Conservation (phyloP, 2,888 invertebrate species). For the Byasa hedistus region DNA sequence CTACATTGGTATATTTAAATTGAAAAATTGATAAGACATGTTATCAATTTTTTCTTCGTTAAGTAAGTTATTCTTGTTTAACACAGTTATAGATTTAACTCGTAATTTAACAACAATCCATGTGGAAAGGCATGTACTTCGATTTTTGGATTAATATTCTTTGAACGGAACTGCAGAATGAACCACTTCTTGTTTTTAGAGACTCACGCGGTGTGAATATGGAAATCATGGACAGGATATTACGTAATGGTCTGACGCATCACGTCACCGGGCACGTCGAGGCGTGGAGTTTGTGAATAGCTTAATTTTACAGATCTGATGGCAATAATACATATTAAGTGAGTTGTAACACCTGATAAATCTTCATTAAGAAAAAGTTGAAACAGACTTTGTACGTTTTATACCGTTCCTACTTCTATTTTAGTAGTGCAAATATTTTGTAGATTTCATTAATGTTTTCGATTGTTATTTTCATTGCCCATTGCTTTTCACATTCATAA, state of each 20-base stretch:
- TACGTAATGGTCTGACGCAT: conserved; percentile 40
- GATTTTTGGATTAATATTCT: neutral
- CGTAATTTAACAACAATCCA: neutral
- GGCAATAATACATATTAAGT: conserved; percentile 5
- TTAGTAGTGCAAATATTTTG: too few species aligned
- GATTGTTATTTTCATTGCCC: too few species aligned
- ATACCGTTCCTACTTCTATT: too few species aligned
- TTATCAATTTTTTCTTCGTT: too few species aligned
- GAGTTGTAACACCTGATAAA: neutral
- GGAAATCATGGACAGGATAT: conserved; percentile 42
- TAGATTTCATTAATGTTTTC: too few species aligned
- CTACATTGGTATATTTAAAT: too few species aligned
- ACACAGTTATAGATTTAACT: neutral
- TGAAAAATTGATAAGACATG: too few species aligned
- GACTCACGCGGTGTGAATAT: conserved; percentile 25
- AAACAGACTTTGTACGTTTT: too few species aligned
- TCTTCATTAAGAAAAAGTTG: too few species aligned
- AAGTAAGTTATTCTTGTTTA: too few species aligned
- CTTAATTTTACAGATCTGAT: conserved; percentile 18
- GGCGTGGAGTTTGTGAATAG: conserved; percentile 23
- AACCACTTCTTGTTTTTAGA: conserved; percentile 1
- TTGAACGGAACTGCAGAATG: conserved; percentile 1
- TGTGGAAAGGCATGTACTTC: neutral
- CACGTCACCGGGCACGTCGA: conserved; percentile 13
- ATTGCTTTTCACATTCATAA: too few species aligned